These are phyloP conservation scores for Microcebus lehilahytsara DNA, from an alignment of 2,113 vertebrate genomes.

Conservation along the genomic window DNA sequence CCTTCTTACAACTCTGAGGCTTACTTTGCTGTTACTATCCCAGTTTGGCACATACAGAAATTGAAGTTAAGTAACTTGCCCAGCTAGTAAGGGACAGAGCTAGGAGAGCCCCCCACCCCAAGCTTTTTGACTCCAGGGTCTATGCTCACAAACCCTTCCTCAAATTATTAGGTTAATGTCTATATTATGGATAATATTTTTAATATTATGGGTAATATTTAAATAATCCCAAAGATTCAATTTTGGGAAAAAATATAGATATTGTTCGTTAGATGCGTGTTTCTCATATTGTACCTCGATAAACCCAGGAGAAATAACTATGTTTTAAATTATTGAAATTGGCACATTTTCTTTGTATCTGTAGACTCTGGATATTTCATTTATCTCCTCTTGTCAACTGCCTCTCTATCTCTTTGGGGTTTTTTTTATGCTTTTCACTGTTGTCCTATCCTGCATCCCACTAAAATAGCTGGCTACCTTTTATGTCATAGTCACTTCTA, in stretches of 20 bases:
- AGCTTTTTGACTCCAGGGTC: not conserved
- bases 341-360: not conserved
- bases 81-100: not conserved
- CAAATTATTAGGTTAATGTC: not conserved
- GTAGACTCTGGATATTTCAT: not conserved
- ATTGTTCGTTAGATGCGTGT: not conserved
- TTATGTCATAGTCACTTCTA: not conserved
- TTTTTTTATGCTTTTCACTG: not conserved
- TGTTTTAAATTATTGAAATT: not conserved
- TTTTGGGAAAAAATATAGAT: not conserved
- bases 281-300: not conserved
- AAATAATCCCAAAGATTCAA: not conserved
- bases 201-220: not conserved
- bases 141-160: not conserved
- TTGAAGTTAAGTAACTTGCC: not conserved
- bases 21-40: not conserved
- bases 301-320: not conserved
- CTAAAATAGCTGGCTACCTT: not conserved
- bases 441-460: too few relatives aligned
- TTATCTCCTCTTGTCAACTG: not conserved
- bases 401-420: not conserved
- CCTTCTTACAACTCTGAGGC: not conserved
- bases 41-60: not conserved
- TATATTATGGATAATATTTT: not conserved
- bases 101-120: not conserved